Conservation (phyloP, 2,888 invertebrate species). For the Ernsta delagoae region DNA sequence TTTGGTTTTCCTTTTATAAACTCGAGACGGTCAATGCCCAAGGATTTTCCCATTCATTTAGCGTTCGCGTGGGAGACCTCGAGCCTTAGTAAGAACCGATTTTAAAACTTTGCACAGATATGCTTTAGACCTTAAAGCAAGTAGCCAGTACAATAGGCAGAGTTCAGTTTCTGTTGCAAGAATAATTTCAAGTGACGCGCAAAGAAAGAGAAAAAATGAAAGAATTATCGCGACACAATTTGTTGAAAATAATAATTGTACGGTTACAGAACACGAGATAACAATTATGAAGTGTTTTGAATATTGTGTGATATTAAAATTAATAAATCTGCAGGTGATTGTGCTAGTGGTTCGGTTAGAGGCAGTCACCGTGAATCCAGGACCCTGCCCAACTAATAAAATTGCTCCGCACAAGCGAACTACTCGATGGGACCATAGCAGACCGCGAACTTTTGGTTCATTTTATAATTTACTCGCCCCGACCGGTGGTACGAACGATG, state of each 20-base stretch:
- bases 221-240: constrained; percentile 15
- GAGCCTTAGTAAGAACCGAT: constrained; percentile 58
- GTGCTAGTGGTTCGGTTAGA: constrained; percentile 51
- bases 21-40: constrained; percentile 64
- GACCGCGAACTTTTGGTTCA: constrained; percentile 64
- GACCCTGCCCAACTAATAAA: constrained; percentile 74
- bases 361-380: constrained; percentile 63
- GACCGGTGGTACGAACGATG: constrained; percentile 44
- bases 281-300: constrained; percentile 18
- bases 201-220: constrained; percentile 15
- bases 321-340: constrained; percentile 48
- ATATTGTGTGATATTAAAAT: constrained; percentile 33
- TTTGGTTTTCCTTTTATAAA: constrained; percentile 21
- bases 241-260: constrained; percentile 37
- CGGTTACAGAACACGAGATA: constrained; percentile 23
- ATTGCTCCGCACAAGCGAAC: constrained; percentile 69
- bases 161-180: not conserved
- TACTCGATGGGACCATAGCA: constrained; percentile 48
- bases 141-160: constrained; percentile 43
- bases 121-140: constrained; percentile 51
- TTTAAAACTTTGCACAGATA: constrained; percentile 59
- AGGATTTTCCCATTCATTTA: constrained; percentile 60
- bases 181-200: not conserved
- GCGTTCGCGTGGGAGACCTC: constrained; percentile 65
- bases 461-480: constrained; percentile 62